Percentiles rank a stretch among this genome's conserved stretches.
Conservation (phyloP, 2,797 vertebrate genomes). For the Capromys pilorides region DNA sequence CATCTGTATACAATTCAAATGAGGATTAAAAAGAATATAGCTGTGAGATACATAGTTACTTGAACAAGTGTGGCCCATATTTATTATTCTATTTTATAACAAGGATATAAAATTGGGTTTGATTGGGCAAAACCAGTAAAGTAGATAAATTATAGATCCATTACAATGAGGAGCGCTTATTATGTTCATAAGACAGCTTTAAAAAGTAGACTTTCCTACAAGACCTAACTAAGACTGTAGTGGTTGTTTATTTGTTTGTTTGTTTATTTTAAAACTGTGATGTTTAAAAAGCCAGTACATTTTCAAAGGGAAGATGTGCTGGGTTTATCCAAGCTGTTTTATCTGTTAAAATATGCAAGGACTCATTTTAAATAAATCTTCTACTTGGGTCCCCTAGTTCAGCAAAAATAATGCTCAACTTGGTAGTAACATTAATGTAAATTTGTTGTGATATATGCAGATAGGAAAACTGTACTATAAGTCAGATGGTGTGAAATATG, state of each 20-base stretch:
- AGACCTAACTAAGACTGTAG: background rate
- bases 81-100: background rate
- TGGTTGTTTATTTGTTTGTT: background rate
- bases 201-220: background rate
- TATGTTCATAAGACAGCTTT: background rate
- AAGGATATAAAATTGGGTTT: constrained; percentile 36
- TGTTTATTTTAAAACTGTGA: background rate
- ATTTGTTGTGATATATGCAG: background rate
- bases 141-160: constrained; percentile 7
- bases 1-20: background rate
- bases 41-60: background rate
- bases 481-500: background rate
- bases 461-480: background rate
- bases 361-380: constrained; percentile 12
- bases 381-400: background rate
- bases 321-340: background rate
- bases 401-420: constrained; percentile 5
- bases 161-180: background rate
- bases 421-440: background rate
- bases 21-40: background rate
- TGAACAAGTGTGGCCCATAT: background rate
- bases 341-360: background rate
- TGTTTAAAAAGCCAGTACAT: background rate
- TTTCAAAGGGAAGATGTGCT: background rate
- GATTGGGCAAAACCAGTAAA: background rate